Base-by-base conservation (phyloP, 2,113 vertebrate genomes). In the Callipepla squamata region DNA sequence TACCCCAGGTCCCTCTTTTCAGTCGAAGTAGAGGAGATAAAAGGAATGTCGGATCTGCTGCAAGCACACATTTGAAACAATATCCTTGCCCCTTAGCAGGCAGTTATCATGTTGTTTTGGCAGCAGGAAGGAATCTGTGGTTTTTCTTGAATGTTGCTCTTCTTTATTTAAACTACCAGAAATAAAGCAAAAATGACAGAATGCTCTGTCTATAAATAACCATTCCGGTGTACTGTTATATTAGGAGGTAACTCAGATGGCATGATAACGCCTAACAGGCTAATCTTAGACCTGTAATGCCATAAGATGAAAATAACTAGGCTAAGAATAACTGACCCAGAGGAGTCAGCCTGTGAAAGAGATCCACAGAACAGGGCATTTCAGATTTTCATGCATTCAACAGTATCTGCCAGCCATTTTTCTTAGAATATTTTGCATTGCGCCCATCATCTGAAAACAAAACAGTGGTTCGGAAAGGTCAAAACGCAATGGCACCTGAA, bases 281-380 rank as follows among this genome's bases (percentile, higher is more conserved):
- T 99, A 99, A 99, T 99, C 99, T 99, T 99, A 99, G 98, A 98
- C 98, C 98, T 97, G 98, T 98, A 96, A 98, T 99, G 98, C 99
- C 98, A 98, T 98, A 98, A 99, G 98, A 98, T 98, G 98, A 98
- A 99, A 99, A 99, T 99, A 99, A 98, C 98, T 94, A 96, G 96
- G 97, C 99, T 99, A 99, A 99, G 99, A 99, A 99, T 99, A 99
- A 99, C 98, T 99, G 99, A 99, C 99, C 99, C 98, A 98, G 98
- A 98, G 99, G 98, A 99, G 98, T 98, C 97, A 98, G 98, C 97
- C 96, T 98, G 98, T 98, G 97, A 94, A 96, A 98, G 97, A 94
- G 93, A 97, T 85, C 90, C 92, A 95, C 61, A 89, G 89, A 95
- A 93, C 51, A 80, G 89, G 77, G 90, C 92, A 87, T 79, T 96